Percentiles rank a stretch among this genome's conserved stretches.
phyloP scores from a whole-genome alignment of 2,113 vertebrate genomes.

The Cinclus cinclus region DNA sequence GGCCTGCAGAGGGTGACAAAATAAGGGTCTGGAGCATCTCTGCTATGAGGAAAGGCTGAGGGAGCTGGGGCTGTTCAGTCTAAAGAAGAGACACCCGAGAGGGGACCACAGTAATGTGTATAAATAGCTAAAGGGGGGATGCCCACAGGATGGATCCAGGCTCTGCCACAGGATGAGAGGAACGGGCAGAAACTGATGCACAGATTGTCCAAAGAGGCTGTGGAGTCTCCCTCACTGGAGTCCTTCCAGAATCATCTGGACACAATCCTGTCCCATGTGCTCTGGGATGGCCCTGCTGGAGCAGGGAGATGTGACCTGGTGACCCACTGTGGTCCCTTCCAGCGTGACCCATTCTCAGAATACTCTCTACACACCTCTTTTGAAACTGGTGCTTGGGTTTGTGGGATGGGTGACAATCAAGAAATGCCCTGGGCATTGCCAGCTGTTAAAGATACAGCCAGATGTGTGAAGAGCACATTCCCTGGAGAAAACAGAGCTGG shows the following conservation, averaged over 20 bases:
- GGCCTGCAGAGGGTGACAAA: fast-evolving
- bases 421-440: neutral
- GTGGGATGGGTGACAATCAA: fast-evolving
- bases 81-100: neutral
- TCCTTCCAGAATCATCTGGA: neutral
- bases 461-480: neutral
- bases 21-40: neutral
- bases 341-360: neutral
- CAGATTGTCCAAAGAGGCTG: neutral
- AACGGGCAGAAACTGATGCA: neutral
- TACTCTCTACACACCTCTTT: neutral
- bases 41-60: neutral
- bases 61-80: neutral
- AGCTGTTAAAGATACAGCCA: neutral
- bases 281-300: neutral
- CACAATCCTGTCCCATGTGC: fast-evolving
- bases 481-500: neutral
- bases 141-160: neutral
- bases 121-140: neutral
- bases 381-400: neutral
- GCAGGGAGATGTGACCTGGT: neutral
- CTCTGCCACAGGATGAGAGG: neutral
- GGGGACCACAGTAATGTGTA: neutral
- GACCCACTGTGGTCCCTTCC: neutral
- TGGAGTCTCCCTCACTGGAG: neutral